Evolutionary conservation across 2,797 vertebrate genomes (phyloP).

Genomic region (Phoeniculus purpureus): DNA sequence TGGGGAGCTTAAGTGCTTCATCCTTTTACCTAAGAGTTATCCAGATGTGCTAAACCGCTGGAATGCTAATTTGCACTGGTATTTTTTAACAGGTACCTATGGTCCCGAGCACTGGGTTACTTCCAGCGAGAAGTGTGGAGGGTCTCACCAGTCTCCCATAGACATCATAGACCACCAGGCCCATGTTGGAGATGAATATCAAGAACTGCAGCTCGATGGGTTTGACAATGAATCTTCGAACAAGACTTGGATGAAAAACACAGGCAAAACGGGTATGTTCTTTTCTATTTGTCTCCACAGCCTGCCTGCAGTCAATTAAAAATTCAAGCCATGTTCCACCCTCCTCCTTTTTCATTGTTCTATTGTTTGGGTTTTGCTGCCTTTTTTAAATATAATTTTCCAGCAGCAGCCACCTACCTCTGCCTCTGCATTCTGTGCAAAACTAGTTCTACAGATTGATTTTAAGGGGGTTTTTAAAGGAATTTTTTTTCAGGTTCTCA

Average conservation of each 20-base stretch:
- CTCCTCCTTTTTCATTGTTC: conserved; percentile 14
- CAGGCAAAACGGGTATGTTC: conserved; percentile 92
- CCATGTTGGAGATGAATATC: conserved; percentile 87
- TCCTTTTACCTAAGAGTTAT: neutral
- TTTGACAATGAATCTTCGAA: conserved; percentile 93
- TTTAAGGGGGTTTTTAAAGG: neutral
- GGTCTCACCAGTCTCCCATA: conserved; percentile 92
- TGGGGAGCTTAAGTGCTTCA: neutral
- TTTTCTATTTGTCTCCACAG: neutral
- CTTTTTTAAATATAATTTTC: neutral
- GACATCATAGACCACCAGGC: conserved; percentile 89
- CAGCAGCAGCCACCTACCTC: neutral
- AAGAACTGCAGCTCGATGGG: conserved; percentile 90
- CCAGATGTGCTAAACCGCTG: neutral
- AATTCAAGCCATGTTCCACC: conserved; percentile 10
- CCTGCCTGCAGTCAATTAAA: conserved; percentile 36
- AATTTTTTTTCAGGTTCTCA: neutral
- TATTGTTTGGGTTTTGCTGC: conserved; percentile 25
- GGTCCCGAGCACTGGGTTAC: conserved; percentile 92
- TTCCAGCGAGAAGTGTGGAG: conserved; percentile 87
- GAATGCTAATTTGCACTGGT: conserved; percentile 8
- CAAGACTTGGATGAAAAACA: conserved; percentile 98
- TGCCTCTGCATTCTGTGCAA: conserved; percentile 19
- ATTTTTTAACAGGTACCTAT: conserved; percentile 82
- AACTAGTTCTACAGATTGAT: conserved; percentile 38